Conservation (phyloP, 2,888 invertebrate species). For the Apamea sordens region DNA sequence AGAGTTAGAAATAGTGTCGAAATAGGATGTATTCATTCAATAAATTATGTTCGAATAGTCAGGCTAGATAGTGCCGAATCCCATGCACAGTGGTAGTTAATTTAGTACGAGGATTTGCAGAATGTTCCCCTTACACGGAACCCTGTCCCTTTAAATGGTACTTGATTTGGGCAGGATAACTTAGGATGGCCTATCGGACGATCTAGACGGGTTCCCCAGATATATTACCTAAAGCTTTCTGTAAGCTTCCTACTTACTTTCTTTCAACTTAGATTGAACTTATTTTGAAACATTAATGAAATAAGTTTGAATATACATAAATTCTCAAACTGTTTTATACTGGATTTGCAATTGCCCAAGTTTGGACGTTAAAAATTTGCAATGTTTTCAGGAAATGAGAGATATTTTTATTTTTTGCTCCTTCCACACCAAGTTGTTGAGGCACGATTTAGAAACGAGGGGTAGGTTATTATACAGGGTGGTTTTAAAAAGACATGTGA, state of each 20-base stretch:
- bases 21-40: background rate
- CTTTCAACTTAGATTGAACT: slow-evolving; percentile 50
- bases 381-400: slow-evolving; percentile 54
- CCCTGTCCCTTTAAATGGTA: slow-evolving; percentile 39
- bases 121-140: slow-evolving; percentile 46
- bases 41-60: slow-evolving; percentile 33
- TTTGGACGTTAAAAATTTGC: slow-evolving; percentile 62
- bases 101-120: slow-evolving; percentile 43
- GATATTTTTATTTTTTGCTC: slow-evolving; percentile 38
- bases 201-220: slow-evolving; percentile 40
- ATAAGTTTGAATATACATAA: slow-evolving; percentile 67
- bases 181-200: slow-evolving; percentile 26
- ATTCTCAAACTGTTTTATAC: slow-evolving; percentile 59
- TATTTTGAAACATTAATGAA: slow-evolving; percentile 66
- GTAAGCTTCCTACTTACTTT: slow-evolving; percentile 35
- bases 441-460: slow-evolving; percentile 20
- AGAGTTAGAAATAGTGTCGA: background rate
- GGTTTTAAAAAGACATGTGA: background rate
- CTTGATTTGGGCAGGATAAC: slow-evolving; percentile 42
- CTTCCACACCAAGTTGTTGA: slow-evolving; percentile 21
- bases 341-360: slow-evolving; percentile 63
- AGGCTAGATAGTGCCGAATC: slow-evolving; percentile 27
- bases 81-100: slow-evolving; percentile 36
- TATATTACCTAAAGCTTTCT: slow-evolving; percentile 47
- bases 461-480: background rate